A percentile compares a stretch with the other conserved stretches of the same genome.
phyloP scores from a whole-genome alignment of 2,797 vertebrate species.

The Notolepis coatsorum region DNA sequence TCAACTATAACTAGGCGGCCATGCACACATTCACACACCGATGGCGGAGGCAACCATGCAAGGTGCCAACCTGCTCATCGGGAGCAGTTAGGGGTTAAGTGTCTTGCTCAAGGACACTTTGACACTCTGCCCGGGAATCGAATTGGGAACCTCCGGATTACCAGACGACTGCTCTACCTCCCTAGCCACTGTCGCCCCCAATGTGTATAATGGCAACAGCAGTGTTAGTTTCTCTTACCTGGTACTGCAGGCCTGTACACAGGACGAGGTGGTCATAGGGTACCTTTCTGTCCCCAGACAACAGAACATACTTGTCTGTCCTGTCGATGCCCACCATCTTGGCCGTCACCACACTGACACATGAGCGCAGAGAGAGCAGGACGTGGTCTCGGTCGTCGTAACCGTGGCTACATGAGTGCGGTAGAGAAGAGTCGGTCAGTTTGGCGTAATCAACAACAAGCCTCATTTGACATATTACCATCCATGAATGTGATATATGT shows the following conservation, averaged over 20 bases:
- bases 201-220: no score
- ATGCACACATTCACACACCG: no score
- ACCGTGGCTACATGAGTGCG: conserved; percentile 80
- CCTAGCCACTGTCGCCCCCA: no score
- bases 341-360: conserved; percentile 85
- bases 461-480: background rate
- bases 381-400: conserved; percentile 86
- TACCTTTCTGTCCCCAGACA: conserved; percentile 78
- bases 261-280: conserved; percentile 91
- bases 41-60: no score
- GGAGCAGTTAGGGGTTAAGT: no score
- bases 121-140: no score
- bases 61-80: no score
- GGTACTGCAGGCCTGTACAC: conserved; percentile 91
- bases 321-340: conserved; percentile 92
- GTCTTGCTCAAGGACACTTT: no score
- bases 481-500: no score
- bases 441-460: background rate
- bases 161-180: no score
- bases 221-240: conserved; percentile 81
- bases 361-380: conserved; percentile 85
- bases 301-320: conserved; percentile 80
- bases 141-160: no score
- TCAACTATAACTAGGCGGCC: no score
- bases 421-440: conserved; percentile 12